Evolutionary conservation across 2,797 vertebrate genomes (phyloP), one percentile per base, ranked within the genome.

Genomic region (Ficedula albicollis): DNA sequence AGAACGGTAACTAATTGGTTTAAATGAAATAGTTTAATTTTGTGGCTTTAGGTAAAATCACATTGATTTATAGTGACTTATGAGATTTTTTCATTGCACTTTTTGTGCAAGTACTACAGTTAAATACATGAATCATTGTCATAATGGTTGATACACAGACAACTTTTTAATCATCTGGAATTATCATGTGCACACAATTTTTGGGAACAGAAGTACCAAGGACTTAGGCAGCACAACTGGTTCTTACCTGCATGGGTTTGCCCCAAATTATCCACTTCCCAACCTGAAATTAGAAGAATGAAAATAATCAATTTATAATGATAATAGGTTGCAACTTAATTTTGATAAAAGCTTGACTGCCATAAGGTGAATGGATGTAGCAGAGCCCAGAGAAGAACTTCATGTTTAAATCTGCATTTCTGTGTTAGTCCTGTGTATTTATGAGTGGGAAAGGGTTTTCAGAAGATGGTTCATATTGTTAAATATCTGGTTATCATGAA

Each of bases 221-320:
- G 26, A 52, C 0, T 2, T 3, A 48, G 8, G 13, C 55, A 83
- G 41, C 13, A 25, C 18, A 77, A 17, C 5, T 29, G 67, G 10
- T 46, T 38, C 94, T 95, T 95, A 97, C 96, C 96, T 94, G 95
- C 81, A 30, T 95, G 96, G 20, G 79, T 96, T 91, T 98, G 98
- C 67, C 97, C 98, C 63, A 97, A 74, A 86, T 97, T 95, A 73
- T 97, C 97, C 6, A 97, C 96, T 92, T 97, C 97, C 98, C 97
- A 97, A 32, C 95, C 98, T 98, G 95, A 68, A 97, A 97, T 32
- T 43, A 79, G 68, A 89, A 88, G 14, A 75, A 80, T 9, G 52
- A 63, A 77, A 67, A 38, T 1, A 64, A 78, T 78, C 44, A 79
- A 23, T 84, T 69, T 10, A 3, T 49, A 20, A 58, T 39, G 18